Percentiles rank a stretch among this genome's conserved stretches.
These are phyloP conservation scores for Sebastolobus altivelis DNA, from an alignment of 2,797 vertebrate species.

Conservation along the genomic window DNA sequence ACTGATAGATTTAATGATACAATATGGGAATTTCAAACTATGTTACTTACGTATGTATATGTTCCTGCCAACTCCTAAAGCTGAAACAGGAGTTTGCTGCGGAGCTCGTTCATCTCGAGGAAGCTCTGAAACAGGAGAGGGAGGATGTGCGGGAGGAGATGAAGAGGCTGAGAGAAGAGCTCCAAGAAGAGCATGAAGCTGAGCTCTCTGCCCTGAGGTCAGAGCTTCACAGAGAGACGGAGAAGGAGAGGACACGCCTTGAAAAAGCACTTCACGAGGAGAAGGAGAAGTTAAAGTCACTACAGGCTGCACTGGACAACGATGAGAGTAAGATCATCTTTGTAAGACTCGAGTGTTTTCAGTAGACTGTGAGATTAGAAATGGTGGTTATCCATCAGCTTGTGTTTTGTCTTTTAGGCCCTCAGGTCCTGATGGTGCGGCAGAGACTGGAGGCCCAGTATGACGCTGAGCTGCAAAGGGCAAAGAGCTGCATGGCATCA, in stretches of 20 bases:
- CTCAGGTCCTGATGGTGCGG: slow-evolving; percentile 67
- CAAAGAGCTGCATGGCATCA: slow-evolving; percentile 71
- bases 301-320: slow-evolving; percentile 80
- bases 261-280: slow-evolving; percentile 84
- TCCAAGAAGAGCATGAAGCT: slow-evolving; percentile 67
- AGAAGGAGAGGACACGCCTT: slow-evolving; percentile 75
- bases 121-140: slow-evolving; percentile 64
- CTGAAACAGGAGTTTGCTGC: slow-evolving; percentile 74
- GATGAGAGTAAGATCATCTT: slow-evolving; percentile 72
- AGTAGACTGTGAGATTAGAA: background rate
- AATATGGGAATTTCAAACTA: background rate
- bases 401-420: slow-evolving; percentile 52
- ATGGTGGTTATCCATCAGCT: background rate
- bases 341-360: background rate
- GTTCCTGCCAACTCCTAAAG: slow-evolving; percentile 43
- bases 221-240: slow-evolving; percentile 71
- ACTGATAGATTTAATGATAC: background rate
- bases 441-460: slow-evolving; percentile 74
- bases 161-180: slow-evolving; percentile 69
- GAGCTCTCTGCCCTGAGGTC: slow-evolving; percentile 77
- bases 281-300: slow-evolving; percentile 78
- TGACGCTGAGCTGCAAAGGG: slow-evolving; percentile 74
- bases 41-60: background rate
- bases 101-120: slow-evolving; percentile 62
- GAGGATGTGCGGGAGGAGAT: slow-evolving; percentile 49